Evolutionary conservation across 1,140 invertebrate species (phyloP).

Genomic region (Helicoverpa armigera): DNA sequence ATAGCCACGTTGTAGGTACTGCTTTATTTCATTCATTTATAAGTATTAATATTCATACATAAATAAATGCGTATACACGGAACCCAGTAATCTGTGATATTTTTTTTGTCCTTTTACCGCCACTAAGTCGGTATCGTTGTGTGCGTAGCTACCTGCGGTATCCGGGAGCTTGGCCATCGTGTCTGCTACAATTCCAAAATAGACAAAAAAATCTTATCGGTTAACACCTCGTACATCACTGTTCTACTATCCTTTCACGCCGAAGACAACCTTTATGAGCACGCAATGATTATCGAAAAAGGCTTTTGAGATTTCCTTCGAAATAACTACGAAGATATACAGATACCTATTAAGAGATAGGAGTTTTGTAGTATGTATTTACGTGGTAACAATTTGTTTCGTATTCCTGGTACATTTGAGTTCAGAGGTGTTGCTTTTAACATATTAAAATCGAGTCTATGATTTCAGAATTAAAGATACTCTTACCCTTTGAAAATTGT

Average conservation of each 20-base stretch:
- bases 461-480: neutral
- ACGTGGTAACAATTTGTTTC: constrained; percentile 19
- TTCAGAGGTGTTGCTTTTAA: neutral
- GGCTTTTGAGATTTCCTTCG: constrained; percentile 15
- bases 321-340: neutral
- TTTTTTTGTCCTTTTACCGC: constrained; percentile 71
- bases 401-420: neutral
- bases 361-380: neutral
- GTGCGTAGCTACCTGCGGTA: constrained; percentile 82
- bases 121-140: constrained; percentile 71
- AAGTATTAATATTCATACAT: neutral
- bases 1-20: no score
- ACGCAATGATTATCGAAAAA: constrained; percentile 63
- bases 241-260: constrained; percentile 53
- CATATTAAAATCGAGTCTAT: neutral
- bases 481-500: no score
- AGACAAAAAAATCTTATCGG: constrained; percentile 69
- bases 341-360: neutral
- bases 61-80: constrained; percentile 35
- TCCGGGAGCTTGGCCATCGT: constrained; percentile 71
- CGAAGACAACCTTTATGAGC: constrained; percentile 49
- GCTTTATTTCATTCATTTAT: no score
- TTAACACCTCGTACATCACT: constrained; percentile 70
- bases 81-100: constrained; percentile 65
- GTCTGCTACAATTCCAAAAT: constrained; percentile 65